Evolutionary conservation across 2,888 invertebrate species (phyloP), one percentile per base, ranked within the genome.

Genomic region (Tribolium freemani): DNA sequence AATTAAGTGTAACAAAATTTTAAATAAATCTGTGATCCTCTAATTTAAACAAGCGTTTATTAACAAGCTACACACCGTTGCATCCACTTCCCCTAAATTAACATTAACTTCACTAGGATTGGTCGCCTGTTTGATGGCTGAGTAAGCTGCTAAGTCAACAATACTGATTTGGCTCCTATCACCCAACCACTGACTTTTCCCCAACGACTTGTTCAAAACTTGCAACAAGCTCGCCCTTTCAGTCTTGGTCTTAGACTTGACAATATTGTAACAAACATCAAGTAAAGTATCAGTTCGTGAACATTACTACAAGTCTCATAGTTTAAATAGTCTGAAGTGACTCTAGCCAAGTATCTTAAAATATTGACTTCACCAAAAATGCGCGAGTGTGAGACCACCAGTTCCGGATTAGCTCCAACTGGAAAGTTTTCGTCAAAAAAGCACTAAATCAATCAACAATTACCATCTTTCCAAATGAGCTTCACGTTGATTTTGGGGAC

Each of bases 391-490:
- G 89, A 88, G 60, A 91, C 84, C 79, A 91, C 88, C 76, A 93
- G 83, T 84, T 91, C 90, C 5, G 88, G 81, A 74, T 89, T 87
- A 71, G 87, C 85, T 80, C 88, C 88, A 86, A 89, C 91, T 91
- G 85, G 81, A 88, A 88, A 76, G 4, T 1, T 26, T 26, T 26
- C n/a, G 5, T 26, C 3, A 26, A 1, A 26, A 26, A 26, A 26
- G 8, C 3, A 45, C 45, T 2, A 10, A 10, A 45, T 45, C 8
- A 3, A 2, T 26, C 10, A 45, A 44, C 10, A 6, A n/a, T 53
- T 54, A 94, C 94, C 91, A 86, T 90, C 88, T 88, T 93, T 94
- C 91, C 94, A 95, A 82, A 95, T 93, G 81, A 95, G 86, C 77
- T 90, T 90, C 26, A 94, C 76, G 69, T 90, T 89, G 20, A 92